Evolutionary conservation across 2,888 invertebrate genomes (phyloP).

Genomic region (Apomyelois bistriatella): DNA sequence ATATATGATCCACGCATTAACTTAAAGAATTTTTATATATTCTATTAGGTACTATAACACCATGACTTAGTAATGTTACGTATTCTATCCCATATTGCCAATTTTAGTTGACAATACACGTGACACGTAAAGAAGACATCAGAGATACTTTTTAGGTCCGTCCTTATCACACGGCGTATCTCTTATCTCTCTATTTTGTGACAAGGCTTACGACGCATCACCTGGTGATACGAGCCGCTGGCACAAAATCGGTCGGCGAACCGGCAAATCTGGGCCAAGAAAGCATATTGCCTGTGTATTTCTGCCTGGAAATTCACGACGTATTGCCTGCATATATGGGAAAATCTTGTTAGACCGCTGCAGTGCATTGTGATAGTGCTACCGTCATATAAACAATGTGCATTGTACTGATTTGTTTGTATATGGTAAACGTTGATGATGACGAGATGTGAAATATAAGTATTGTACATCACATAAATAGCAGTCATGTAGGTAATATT

Average conservation of each 20-base stretch:
- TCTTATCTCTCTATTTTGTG: background rate
- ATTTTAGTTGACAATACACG: too few species aligned
- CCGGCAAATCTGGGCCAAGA: constrained; percentile 71
- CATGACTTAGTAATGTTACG: too few species aligned
- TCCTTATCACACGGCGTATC: background rate
- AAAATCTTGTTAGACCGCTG: background rate
- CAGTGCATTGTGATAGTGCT: background rate
- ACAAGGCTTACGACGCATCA: constrained; percentile 51
- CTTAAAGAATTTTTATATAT: too few species aligned
- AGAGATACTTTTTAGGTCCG: too few species aligned
- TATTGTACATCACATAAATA: too few species aligned
- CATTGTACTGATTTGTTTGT: background rate
- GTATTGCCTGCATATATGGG: constrained; percentile 27
- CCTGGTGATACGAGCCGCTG: constrained; percentile 55
- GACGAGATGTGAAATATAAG: too few species aligned
- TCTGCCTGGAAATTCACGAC: constrained; percentile 36
- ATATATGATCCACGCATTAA: too few species aligned
- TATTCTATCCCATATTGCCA: too few species aligned
- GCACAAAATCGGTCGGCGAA: constrained; percentile 70
- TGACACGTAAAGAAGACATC: too few species aligned
- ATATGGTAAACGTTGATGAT: too few species aligned
- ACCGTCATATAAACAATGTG: background rate
- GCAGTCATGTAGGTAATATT: too few species aligned
- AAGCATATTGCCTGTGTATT: constrained; percentile 53
- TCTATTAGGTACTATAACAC: too few species aligned